phyloP scores from a whole-genome alignment of 2,888 invertebrate species.

The Boloria selene region DNA sequence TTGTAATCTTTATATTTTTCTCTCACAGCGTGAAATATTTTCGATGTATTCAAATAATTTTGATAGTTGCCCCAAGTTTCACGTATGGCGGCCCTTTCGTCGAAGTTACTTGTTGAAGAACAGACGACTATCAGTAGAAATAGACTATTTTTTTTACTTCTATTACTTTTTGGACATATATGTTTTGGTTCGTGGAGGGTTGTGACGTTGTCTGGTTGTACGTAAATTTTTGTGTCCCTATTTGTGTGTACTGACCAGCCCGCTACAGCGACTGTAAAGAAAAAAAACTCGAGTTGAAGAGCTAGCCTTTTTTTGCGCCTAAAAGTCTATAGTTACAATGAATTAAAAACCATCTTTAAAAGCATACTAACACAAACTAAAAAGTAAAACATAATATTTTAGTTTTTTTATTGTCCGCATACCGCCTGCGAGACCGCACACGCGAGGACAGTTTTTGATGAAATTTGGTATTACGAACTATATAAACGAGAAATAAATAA shows the following conservation, averaged over 20 bases:
- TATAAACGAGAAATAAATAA: too few relatives aligned
- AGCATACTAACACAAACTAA: too few relatives aligned
- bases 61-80: slow-evolving; percentile 86
- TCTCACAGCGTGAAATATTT: slow-evolving; percentile 54
- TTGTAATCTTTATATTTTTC: slow-evolving; percentile 68
- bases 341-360: too few relatives aligned
- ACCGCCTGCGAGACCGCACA: too few relatives aligned
- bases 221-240: slow-evolving; percentile 87
- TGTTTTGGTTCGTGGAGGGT: slow-evolving; percentile 84
- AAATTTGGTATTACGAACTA: too few relatives aligned
- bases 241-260: slow-evolving; percentile 91
- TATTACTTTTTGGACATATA: slow-evolving; percentile 69
- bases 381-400: too few relatives aligned
- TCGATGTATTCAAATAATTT: slow-evolving; percentile 58
- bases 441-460: too few relatives aligned
- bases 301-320: too few relatives aligned
- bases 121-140: slow-evolving; percentile 89
- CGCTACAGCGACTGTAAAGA: slow-evolving; percentile 72
- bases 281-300: slow-evolving; percentile 29
- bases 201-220: slow-evolving; percentile 87
- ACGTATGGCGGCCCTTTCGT: slow-evolving; percentile 85
- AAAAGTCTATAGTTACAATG: too few relatives aligned
- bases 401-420: too few relatives aligned
- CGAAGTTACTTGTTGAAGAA: slow-evolving; percentile 87
- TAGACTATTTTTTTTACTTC: slow-evolving; percentile 58